Base-by-base conservation (phyloP, 2,888 invertebrate species). In the Patella caerulea region DNA sequence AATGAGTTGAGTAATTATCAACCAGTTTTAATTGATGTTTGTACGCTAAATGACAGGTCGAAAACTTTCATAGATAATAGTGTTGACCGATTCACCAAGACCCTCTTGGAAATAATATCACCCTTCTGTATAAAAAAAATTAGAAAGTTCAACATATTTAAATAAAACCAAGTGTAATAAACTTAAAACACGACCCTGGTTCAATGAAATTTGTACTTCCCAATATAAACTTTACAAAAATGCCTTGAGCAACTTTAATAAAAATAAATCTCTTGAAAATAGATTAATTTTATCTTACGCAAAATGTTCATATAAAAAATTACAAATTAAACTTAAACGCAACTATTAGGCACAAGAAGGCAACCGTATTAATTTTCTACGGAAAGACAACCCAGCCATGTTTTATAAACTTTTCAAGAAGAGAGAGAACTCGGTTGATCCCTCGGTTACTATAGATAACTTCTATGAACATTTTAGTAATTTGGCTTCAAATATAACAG, bases 381-480 rank as follows among this genome's bases (percentile, higher is more conserved):
- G 59, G 7, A 59, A 59, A 59, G 29, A 59, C 19, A 59, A 59
- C 59, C 59, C 59, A 15, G 19, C 5, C 17, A 17, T 59, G 19
- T 59, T 59, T 59, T 59, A 59, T 59, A 59, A 59, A 59, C 19
- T 59, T 5, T 59, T 59, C 59, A 3, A 59, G 19, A 59, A 59
- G 19, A 17, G 59, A 17, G 19, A 59, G 19, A n/a, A 17, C 17
- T n/a, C 17, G 19, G 59, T 19, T 59, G 17, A 17, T 4, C 19
- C 17, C 19, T 59, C 11, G 17, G 19, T 59, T 59, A 17, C 17
- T n/a, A n/a, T 19, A 19, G 19, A 59, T n/a, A 19, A 59, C 17
- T 59, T 59, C 19, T 59, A 59, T 59, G 59, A 59, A n/a, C 59
- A 59, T 59, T 59, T 59, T 59, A 59, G 19, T 59, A 59, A 59